phyloP scores from a whole-genome alignment of 2,113 vertebrate genomes.

The Istiophorus platypterus region DNA sequence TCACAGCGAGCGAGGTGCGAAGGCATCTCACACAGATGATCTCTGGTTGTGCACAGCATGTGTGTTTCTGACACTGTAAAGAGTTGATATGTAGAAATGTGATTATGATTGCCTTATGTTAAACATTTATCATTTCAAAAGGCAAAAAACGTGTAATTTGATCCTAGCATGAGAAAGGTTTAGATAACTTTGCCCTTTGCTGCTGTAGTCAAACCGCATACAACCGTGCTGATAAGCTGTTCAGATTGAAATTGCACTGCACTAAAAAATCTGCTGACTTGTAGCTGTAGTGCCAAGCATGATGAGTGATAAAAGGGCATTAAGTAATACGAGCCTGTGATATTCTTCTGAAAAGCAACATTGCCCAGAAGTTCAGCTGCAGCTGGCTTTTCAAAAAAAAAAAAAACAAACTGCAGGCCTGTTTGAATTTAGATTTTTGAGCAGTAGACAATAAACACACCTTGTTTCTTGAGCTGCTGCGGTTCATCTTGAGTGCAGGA shows the following conservation, averaged over 20 bases:
- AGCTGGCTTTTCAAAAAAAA: background rate
- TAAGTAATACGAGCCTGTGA: constrained; percentile 1
- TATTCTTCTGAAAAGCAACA: background rate
- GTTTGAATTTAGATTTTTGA: background rate
- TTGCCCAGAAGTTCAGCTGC: background rate
- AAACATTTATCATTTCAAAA: too few relatives aligned
- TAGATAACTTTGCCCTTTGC: too few relatives aligned
- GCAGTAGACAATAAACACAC: constrained; percentile 6
- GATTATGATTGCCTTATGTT: too few relatives aligned
- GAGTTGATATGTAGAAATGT: too few relatives aligned
- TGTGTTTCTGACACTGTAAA: too few relatives aligned
- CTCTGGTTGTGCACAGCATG: too few relatives aligned
- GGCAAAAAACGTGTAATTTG: too few relatives aligned
- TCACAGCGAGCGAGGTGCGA: too few relatives aligned
- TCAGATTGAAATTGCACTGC: background rate
- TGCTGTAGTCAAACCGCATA: background rate
- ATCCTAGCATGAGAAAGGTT: too few relatives aligned
- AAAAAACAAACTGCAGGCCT: background rate
- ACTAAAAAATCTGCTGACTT: background rate
- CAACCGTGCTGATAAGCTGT: background rate
- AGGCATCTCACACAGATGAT: too few relatives aligned
- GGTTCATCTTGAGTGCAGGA: background rate
- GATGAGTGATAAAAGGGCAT: constrained; percentile 5
- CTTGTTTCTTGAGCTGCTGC: background rate
- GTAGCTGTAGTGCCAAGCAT: background rate